Percentiles rank a stretch among this genome's conserved stretches.
Evolutionary conservation across 2,797 vertebrate genomes (phyloP).

Genomic region (Lacerta agilis): DNA sequence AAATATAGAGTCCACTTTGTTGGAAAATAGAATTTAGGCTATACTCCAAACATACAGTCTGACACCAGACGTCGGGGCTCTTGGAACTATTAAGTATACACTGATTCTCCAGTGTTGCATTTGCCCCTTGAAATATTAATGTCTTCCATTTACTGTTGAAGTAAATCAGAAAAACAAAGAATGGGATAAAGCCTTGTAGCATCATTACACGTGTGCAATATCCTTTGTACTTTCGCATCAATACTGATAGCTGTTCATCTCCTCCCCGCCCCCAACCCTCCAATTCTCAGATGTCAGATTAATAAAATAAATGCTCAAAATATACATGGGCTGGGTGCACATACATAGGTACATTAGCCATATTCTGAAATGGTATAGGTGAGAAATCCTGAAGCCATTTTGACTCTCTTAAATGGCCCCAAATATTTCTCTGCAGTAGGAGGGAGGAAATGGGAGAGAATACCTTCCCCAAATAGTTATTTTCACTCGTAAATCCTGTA

Average conservation of each 20-base stretch:
- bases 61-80: conserved; percentile 17
- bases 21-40: not conserved
- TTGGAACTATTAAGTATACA: conserved; percentile 16
- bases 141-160: conserved; percentile 31
- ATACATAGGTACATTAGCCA: too few relatives aligned
- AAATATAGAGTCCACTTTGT: not conserved
- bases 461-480: too few relatives aligned
- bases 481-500: too few relatives aligned
- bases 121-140: conserved; percentile 67
- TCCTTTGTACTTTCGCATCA: not conserved
- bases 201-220: conserved; percentile 5
- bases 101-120: conserved; percentile 39
- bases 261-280: not conserved
- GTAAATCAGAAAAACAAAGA: conserved; percentile 41
- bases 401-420: too few relatives aligned
- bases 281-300: not conserved
- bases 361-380: too few relatives aligned
- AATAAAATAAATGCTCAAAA: too few relatives aligned
- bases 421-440: too few relatives aligned
- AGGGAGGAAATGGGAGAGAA: too few relatives aligned
- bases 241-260: conserved; percentile 10
- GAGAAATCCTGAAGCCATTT: too few relatives aligned
- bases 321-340: too few relatives aligned
- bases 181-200: not conserved
- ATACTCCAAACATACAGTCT: not conserved